Evolutionary conservation across 1,140 invertebrate species (phyloP).

Genomic region (Agrypnia vestita): DNA sequence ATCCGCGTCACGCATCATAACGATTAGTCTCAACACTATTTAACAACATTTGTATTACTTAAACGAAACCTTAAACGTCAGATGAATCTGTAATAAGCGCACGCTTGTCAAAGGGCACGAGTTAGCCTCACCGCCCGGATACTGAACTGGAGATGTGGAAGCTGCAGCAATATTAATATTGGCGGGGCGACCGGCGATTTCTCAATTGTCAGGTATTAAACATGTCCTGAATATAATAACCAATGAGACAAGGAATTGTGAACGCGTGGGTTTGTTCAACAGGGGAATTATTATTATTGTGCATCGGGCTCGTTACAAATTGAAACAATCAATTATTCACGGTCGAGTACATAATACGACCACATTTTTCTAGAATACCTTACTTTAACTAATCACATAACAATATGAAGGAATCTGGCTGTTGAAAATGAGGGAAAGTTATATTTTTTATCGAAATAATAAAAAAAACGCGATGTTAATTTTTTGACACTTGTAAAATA

Average conservation of each 20-base stretch:
- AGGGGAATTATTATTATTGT: not conserved
- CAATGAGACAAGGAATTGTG: not conserved
- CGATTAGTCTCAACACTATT: no score
- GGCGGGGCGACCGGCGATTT: constrained; percentile 18
- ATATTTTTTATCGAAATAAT: no score
- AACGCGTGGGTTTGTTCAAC: constrained; percentile 16
- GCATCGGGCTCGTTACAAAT: not conserved
- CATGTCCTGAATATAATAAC: constrained; percentile 30
- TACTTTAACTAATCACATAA: no score
- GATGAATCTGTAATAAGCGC: not conserved
- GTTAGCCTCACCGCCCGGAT: no score
- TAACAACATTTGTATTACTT: no score
- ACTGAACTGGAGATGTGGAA: not conserved
- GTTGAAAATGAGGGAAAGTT: no score
- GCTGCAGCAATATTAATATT: constrained; percentile 8
- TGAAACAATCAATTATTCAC: not conserved
- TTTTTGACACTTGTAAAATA: no score
- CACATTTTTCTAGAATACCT: no score
- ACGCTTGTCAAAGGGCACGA: constrained; percentile 14
- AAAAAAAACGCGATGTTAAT: no score
- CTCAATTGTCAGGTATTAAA: constrained; percentile 24
- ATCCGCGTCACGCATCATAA: no score
- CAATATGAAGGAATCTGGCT: no score
- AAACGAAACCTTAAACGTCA: not conserved
- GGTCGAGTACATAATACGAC: no score